These are phyloP conservation scores for Australoheros scitulus DNA, from an alignment of 2,113 vertebrate genomes.

Conservation along the genomic window DNA sequence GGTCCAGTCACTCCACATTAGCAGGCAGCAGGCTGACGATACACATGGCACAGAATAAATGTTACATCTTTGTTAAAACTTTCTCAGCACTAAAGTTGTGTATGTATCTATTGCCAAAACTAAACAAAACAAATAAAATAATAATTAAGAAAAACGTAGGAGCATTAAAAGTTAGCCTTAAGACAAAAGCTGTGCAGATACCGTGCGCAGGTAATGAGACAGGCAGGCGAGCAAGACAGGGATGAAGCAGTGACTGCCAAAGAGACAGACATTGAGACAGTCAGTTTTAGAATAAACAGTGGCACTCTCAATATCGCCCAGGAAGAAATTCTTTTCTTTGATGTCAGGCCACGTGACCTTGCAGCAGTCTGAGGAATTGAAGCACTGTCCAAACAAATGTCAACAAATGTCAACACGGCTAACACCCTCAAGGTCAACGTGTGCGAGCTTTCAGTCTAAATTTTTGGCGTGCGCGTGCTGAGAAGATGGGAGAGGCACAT, in stretches of 20 bases:
- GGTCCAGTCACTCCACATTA: constrained; percentile 40
- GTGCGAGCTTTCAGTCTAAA: constrained; percentile 14
- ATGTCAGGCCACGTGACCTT: constrained; percentile 69
- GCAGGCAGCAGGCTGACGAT: constrained; percentile 18
- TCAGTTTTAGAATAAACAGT: constrained; percentile 65
- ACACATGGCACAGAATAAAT: constrained; percentile 31
- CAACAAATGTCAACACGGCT: constrained; percentile 71
- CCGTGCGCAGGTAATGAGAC: background rate
- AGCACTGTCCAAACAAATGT: constrained; percentile 67
- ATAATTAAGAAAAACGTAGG: background rate
- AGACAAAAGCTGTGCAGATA: background rate
- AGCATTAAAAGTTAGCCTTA: background rate
- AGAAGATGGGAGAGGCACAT: background rate
- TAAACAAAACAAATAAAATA: background rate
- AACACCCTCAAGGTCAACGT: constrained; percentile 69
- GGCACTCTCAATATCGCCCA: constrained; percentile 62
- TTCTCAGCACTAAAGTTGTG: background rate
- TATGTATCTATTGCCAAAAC: background rate
- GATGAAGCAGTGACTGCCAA: background rate
- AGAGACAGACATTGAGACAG: constrained; percentile 38
- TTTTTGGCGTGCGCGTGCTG: constrained; percentile 6
- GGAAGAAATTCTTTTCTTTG: constrained; percentile 71
- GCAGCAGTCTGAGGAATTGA: constrained; percentile 70
- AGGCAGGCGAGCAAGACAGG: background rate
- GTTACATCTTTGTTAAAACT: background rate